A percentile compares a stretch with the other conserved stretches of the same genome.
These are phyloP conservation scores for Petrocephalus zakoni DNA, from an alignment of 2,113 vertebrate genomes.

Conservation along the genomic window DNA sequence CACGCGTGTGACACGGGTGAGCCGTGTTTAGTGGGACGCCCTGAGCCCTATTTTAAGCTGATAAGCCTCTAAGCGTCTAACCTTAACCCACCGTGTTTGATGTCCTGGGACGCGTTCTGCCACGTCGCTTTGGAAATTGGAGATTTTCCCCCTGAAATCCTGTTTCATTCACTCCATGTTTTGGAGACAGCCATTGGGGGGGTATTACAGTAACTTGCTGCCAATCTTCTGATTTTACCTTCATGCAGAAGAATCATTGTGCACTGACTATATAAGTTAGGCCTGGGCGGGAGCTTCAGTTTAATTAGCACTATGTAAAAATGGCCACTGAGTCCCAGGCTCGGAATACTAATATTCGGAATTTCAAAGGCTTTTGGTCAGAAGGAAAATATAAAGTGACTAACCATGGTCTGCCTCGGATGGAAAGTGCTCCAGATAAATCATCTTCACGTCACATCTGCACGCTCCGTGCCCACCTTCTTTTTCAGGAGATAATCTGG, in stretches of 20 bases:
- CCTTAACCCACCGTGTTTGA: background rate
- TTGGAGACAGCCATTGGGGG: background rate
- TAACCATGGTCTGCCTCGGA: constrained; percentile 19
- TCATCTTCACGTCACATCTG: constrained; percentile 18
- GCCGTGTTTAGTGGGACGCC: background rate
- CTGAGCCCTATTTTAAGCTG: background rate
- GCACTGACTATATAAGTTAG: background rate
- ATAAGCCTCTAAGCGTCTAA: background rate
- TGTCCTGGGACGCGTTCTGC: background rate
- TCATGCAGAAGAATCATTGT: background rate
- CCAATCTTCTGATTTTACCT: background rate
- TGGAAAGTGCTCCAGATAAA: constrained; percentile 26
- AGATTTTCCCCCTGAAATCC: background rate
- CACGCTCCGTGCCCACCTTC: background rate
- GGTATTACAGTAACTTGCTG: background rate
- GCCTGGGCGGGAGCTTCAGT: background rate
- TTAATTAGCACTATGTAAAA: constrained; percentile 16
- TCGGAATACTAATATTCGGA: constrained; percentile 23
- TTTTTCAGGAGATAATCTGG: constrained; percentile 11
- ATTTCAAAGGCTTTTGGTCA: constrained; percentile 24
- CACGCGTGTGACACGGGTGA: background rate
- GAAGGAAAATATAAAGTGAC: constrained; percentile 34
- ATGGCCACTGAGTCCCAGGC: background rate
- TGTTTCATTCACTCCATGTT: background rate
- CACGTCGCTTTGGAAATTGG: background rate